A percentile compares a stretch with the other conserved stretches of the same genome.
These are phyloP conservation scores for Melolontha melolontha DNA, from an alignment of 2,888 invertebrate species.

Conservation along the genomic window DNA sequence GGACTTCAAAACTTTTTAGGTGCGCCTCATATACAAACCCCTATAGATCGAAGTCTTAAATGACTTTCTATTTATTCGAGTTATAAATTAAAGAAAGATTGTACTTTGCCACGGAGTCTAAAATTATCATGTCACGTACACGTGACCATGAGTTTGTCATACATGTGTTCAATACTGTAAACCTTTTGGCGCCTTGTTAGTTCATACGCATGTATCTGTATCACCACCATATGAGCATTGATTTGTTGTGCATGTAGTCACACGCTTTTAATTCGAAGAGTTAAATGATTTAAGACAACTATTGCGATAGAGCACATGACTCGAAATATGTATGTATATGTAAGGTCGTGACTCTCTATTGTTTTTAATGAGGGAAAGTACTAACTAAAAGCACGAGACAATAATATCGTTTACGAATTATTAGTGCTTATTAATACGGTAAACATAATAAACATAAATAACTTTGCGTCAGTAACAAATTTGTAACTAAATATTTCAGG, in stretches of 20 bases:
- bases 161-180: no score
- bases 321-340: conserved; percentile 8
- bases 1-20: no score
- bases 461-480: conserved; percentile 31
- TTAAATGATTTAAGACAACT: conserved; percentile 13
- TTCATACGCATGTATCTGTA: no score
- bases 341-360: conserved; percentile 33
- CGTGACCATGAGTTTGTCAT: no score
- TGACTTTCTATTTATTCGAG: no score
- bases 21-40: no score
- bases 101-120: no score
- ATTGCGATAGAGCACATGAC: conserved; percentile 18
- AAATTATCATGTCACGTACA: no score
- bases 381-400: conserved; percentile 40
- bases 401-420: conserved; percentile 5
- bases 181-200: no score
- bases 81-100: no score
- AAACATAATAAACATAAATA: conserved; percentile 37
- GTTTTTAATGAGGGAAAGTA: conserved; percentile 36
- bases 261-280: conserved; percentile 15
- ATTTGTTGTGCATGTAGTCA: conserved; percentile 8
- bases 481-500: conserved; percentile 8
- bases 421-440: conserved; percentile 36
- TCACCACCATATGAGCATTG: no score
- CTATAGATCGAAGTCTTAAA: no score